Evolutionary conservation across 2,888 invertebrate species (phyloP), one percentile per base, ranked within the genome.

Genomic region (Laothoe populi): DNA sequence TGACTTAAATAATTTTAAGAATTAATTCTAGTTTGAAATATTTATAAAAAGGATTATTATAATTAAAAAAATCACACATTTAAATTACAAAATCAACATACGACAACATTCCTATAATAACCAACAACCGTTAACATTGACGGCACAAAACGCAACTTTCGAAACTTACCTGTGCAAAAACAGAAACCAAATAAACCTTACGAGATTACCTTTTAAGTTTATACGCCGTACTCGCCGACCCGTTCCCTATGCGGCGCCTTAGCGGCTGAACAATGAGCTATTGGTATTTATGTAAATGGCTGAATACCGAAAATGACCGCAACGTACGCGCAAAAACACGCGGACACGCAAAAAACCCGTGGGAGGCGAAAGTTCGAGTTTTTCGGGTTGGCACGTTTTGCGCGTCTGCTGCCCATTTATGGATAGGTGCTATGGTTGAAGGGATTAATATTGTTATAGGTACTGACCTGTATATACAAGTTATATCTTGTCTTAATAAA

Each of bases 221-320:
- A 59, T 70, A 66, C 70, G 70, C 72, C 77, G 72, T 73, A 74
- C 72, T 69, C 68, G 70, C 64, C 70, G 74, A 74, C 77, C 67
- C 74, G 78, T 75, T 53, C 74, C 77, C 75, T 79, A 77, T 71
- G 84, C 89, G 90, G 90, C 88, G 89, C 90, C 90, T 85, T 84
- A 82, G 86, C 86, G 84, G 88, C 88, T 87, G 83, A 82, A 90
- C 89, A 90, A 90, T 90, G 89, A 82, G 79, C 77, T 78, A 73
- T 70, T 72, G 85, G 89, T 77, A 90, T 91, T 90, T 92, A 92
- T 91, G 92, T 90, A 92, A 92, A 92, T 91, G 82, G 76, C 79
- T 81, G 84, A 86, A 90, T 90, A 88, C 90, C 89, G 84, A 90
- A 90, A 89, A 88, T 89, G 83, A 86, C 83, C 71, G 78, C 81